These are phyloP conservation scores for Campylomormyrus tamandua DNA, from an alignment of 2,113 vertebrate species.

Conservation along the genomic window DNA sequence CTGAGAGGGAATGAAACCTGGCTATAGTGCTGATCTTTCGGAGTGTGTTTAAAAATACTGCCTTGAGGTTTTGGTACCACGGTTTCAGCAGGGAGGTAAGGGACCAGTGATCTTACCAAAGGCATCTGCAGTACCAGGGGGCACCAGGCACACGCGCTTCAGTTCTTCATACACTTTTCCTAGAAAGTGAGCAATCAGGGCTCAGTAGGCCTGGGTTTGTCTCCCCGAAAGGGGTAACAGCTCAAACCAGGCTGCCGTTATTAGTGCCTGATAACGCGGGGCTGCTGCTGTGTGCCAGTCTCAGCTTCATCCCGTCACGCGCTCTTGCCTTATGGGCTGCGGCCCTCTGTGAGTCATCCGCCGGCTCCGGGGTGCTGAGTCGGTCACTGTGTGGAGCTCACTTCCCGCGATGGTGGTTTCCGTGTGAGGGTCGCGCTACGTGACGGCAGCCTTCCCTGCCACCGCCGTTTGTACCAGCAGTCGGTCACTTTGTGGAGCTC, in stretches of 20 bases:
- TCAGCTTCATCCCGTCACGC: constrained; percentile 14
- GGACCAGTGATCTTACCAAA: background rate
- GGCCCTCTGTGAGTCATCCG: background rate
- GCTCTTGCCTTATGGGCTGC: constrained; percentile 11
- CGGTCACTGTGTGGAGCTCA: background rate
- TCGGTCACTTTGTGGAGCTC: background rate
- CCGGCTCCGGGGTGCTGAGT: background rate
- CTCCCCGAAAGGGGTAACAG: background rate
- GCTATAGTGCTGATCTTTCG: background rate
- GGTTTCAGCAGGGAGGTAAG: background rate
- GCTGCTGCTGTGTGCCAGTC: constrained; percentile 14
- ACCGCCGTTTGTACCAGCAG: background rate
- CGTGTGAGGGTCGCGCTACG: background rate
- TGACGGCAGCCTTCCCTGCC: background rate
- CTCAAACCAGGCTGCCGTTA: background rate
- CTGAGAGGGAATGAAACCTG: background rate
- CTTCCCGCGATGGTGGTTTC: background rate
- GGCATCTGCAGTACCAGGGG: background rate
- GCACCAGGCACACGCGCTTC: background rate
- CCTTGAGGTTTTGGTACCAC: background rate
- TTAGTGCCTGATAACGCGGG: background rate
- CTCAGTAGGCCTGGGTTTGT: background rate
- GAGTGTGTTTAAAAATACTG: background rate
- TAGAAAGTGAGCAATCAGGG: background rate
- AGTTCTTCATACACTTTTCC: background rate